These are phyloP conservation scores for Cephalophus harveyi DNA, from an alignment of 2,113 vertebrate species.

Conservation along the genomic window DNA sequence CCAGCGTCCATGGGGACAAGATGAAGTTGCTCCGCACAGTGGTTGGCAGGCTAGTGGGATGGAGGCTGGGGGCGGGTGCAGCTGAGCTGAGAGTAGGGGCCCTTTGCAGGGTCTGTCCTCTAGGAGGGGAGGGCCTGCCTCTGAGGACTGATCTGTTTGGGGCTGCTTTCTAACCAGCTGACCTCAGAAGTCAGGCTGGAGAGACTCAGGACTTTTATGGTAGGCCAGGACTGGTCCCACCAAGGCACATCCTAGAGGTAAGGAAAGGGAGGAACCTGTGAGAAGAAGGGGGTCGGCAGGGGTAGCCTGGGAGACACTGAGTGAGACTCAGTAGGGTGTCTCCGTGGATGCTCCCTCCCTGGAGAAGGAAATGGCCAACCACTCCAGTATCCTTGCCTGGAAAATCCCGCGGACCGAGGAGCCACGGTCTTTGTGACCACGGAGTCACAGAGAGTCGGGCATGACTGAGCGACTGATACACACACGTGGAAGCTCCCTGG, in stretches of 20 bases:
- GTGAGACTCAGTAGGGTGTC: background rate
- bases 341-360: background rate
- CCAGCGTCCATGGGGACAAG: too few relatives aligned
- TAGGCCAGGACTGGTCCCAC: background rate
- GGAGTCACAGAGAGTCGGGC: background rate
- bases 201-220: background rate
- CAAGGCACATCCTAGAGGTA: background rate
- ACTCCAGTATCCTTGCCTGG: background rate
- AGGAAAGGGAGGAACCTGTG: background rate
- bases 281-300: background rate
- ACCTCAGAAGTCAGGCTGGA: background rate
- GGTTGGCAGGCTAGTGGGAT: background rate
- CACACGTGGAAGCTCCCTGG: background rate
- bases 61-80: fast-evolving
- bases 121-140: background rate
- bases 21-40: background rate
- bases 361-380: background rate
- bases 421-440: fast-evolving
- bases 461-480: background rate
- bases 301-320: background rate
- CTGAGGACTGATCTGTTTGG: background rate
- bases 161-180: background rate
- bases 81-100: background rate
- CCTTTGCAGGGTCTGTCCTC: background rate
- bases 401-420: background rate